Conservation (phyloP, 2,113 vertebrate genomes). For the Misgurnus anguillicaudatus region DNA sequence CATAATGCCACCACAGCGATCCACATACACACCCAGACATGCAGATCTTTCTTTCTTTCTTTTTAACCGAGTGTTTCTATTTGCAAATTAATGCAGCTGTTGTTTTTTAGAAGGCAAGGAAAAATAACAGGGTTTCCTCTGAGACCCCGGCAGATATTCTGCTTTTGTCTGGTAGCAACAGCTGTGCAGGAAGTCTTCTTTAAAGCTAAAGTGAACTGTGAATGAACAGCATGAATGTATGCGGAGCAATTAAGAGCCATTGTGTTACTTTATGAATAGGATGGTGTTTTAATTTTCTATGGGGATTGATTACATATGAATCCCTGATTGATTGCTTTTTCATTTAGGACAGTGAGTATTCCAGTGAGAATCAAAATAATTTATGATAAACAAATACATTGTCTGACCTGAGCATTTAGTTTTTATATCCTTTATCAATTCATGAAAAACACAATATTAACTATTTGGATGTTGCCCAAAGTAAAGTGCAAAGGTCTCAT, state of each 20-base stretch:
- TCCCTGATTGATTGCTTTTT: conserved; percentile 37
- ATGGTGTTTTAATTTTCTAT: conserved; percentile 37
- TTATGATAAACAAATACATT: not conserved
- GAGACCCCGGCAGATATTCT: not conserved
- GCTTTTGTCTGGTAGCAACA: conserved; percentile 28
- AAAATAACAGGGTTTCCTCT: not conserved
- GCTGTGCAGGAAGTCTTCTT: conserved; percentile 45
- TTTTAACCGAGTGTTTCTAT: not conserved
- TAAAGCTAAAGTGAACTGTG: conserved; percentile 9
- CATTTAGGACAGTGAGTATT: not conserved
- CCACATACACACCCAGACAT: not conserved
- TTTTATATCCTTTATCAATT: conserved; percentile 9
- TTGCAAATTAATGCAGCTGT: conserved; percentile 28
- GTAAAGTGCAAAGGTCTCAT: too few species aligned
- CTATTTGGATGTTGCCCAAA: too few species aligned
- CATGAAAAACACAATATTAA: not conserved
- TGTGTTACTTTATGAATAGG: conserved; percentile 27
- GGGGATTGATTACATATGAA: conserved; percentile 33
- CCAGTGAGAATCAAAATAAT: conserved; percentile 21
- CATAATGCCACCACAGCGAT: not conserved
- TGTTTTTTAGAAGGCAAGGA: not conserved
- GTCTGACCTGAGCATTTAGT: not conserved
- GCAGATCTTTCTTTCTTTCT: not conserved
- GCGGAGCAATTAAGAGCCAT: conserved; percentile 30
- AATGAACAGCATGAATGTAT: conserved; percentile 20